A percentile compares a stretch with the other conserved stretches of the same genome.
phyloP scores from a whole-genome alignment of 2,797 vertebrate genomes.

The Gymnopithys bicolor region DNA sequence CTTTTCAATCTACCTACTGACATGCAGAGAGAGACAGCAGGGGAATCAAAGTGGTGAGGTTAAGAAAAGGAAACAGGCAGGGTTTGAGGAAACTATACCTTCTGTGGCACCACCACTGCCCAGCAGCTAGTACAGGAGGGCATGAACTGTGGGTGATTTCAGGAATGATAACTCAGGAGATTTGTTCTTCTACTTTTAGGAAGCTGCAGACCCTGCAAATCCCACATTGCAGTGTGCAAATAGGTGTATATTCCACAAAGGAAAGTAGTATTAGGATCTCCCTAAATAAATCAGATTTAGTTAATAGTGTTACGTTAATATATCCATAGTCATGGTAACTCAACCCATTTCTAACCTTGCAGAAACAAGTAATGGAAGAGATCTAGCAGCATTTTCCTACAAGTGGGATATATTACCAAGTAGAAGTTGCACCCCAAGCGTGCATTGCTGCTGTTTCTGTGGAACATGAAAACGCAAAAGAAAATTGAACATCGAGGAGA shows the following conservation, averaged over 20 bases:
- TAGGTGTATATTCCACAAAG: neutral
- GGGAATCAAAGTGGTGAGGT: neutral
- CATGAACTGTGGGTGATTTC: neutral
- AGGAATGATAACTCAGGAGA: neutral
- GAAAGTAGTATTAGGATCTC: neutral
- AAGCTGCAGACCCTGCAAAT: neutral
- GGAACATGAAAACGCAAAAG: neutral
- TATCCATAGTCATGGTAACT: neutral
- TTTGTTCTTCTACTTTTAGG: neutral
- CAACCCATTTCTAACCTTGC: neutral
- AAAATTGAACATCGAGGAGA: neutral
- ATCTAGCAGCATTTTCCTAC: neutral
- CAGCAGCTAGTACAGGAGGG: neutral
- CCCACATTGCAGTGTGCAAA: neutral
- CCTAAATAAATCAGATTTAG: neutral
- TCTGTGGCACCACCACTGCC: neutral
- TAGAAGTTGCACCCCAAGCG: neutral
- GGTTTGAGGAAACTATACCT: neutral
- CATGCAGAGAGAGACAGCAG: neutral
- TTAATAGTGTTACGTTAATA: neutral
- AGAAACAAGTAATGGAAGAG: neutral
- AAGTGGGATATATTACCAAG: neutral
- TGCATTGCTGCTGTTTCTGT: accelerated
- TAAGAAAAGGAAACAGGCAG: neutral
- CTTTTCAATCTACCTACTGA: neutral